phyloP scores from a whole-genome alignment of 2,113 vertebrate genomes.

The Marmota flaviventris region DNA sequence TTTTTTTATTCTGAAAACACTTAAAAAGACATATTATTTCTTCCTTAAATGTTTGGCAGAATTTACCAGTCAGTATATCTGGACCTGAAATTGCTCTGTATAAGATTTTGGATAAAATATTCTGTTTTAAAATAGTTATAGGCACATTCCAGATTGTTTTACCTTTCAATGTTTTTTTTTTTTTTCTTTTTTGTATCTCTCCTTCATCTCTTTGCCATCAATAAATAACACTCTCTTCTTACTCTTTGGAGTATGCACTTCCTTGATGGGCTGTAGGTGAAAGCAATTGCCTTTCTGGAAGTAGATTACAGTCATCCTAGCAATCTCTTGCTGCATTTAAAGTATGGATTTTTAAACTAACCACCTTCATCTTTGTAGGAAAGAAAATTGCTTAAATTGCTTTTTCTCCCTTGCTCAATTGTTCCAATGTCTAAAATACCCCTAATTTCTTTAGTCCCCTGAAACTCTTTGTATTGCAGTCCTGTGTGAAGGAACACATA shows the following conservation, averaged over 20 bases:
- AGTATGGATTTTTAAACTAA: not conserved
- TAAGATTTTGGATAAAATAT: not conserved
- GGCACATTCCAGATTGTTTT: not conserved
- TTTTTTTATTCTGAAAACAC: not conserved
- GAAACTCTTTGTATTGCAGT: not conserved
- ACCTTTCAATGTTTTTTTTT: not conserved
- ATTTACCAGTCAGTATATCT: not conserved
- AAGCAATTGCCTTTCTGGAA: not conserved
- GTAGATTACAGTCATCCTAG: not conserved
- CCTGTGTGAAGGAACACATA: not conserved
- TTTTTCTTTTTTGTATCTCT: not conserved
- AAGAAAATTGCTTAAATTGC: not conserved
- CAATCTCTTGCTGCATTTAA: not conserved
- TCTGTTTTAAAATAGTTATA: not conserved
- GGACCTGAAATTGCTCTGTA: not conserved
- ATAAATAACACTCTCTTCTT: not conserved
- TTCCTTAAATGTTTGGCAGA: not conserved
- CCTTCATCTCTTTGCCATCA: not conserved
- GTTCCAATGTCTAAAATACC: not conserved
- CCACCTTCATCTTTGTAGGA: not conserved
- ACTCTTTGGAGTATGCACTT: not conserved
- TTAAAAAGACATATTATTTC: not conserved
- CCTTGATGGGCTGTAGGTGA: not conserved
- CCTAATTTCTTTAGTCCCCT: not conserved
- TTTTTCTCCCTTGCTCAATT: not conserved